Conservation (phyloP, 2,888 invertebrate genomes). For the Molorchus minor region DNA sequence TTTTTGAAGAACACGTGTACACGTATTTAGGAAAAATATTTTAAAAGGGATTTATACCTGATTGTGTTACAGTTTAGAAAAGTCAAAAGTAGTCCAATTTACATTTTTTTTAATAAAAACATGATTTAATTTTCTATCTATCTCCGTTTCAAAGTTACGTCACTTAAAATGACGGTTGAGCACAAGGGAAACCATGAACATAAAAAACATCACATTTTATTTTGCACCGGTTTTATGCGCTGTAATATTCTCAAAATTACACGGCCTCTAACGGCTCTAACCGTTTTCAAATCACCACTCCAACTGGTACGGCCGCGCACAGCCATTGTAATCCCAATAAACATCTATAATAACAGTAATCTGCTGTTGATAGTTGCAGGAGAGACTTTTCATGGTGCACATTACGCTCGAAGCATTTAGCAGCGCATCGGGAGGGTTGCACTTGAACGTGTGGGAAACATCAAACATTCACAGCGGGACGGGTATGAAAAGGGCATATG, state of each 20-base stretch:
- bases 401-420: conserved; percentile 39
- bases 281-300: not conserved
- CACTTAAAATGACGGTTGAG: too few species aligned
- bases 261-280: too few species aligned
- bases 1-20: conserved; percentile 28
- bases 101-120: too few species aligned
- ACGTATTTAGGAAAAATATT: conserved; percentile 4
- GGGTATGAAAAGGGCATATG: conserved; percentile 47
- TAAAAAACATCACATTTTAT: too few species aligned
- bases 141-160: too few species aligned
- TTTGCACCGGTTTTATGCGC: too few species aligned
- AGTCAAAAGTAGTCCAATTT: too few species aligned
- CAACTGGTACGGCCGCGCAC: not conserved
- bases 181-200: too few species aligned
- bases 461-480: conserved; percentile 54
- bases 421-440: conserved; percentile 49
- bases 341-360: conserved; percentile 39
- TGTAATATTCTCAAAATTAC: too few species aligned
- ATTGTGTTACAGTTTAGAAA: too few species aligned
- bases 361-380: conserved; percentile 31
- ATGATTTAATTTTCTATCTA: too few species aligned
- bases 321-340: conserved; percentile 18
- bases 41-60: conserved; percentile 12
- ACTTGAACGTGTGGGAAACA: conserved; percentile 59
- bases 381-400: conserved; percentile 23